Evolutionary conservation across 2,113 vertebrate species (phyloP).

Genomic region (Heptranchias perlo): DNA sequence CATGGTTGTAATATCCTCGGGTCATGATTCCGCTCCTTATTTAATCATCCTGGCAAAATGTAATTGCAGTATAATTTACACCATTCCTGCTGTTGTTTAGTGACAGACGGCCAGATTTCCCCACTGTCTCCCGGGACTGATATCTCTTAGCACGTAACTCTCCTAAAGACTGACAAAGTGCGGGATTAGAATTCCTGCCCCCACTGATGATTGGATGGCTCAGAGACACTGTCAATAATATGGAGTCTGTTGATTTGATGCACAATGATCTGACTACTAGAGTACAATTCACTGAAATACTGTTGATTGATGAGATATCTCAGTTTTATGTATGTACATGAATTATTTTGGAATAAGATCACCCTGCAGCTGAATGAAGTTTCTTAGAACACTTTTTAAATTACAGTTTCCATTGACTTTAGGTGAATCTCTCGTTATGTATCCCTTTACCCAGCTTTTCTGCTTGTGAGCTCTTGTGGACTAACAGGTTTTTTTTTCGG

Average conservation of each 20-base stretch:
- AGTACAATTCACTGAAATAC: neutral
- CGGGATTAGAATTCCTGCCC: neutral
- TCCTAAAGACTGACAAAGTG: neutral
- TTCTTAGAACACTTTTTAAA: neutral
- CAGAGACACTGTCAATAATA: neutral
- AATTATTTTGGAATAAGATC: constrained; percentile 8
- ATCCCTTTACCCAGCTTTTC: neutral
- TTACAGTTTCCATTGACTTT: neutral
- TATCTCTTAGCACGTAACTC: neutral
- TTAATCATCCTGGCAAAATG: constrained; percentile 19
- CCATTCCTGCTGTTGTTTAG: constrained; percentile 1
- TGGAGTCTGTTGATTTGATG: neutral
- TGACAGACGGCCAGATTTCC: neutral
- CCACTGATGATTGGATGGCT: neutral
- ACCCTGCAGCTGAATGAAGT: neutral
- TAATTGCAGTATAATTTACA: constrained; percentile 33
- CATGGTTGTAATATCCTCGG: neutral
- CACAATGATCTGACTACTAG: neutral
- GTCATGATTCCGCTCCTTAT: neutral
- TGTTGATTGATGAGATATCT: constrained; percentile 9
- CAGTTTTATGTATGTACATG: neutral
- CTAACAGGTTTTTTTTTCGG: neutral
- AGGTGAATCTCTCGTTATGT: neutral
- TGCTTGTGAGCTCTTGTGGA: neutral
- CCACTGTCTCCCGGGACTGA: neutral